Percentiles rank a stretch among this genome's conserved stretches.
Evolutionary conservation across 2,797 vertebrate species (phyloP).

Genomic region (Premnoplex brunnescens): DNA sequence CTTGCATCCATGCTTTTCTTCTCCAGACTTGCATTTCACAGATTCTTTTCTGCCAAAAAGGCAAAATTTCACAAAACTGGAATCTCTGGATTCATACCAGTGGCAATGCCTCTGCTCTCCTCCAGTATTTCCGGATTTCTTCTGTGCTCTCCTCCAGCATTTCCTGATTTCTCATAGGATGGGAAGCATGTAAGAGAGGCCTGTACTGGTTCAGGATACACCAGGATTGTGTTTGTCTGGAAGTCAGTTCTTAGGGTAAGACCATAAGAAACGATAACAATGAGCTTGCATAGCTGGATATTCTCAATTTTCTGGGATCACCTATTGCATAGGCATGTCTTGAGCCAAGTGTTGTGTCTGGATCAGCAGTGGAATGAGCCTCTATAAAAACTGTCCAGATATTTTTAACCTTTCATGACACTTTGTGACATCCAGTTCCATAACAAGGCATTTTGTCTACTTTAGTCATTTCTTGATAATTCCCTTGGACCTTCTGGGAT

Average conservation of each 20-base stretch:
- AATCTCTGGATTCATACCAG: not conserved
- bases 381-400: not conserved
- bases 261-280: not conserved
- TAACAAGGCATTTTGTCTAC: not conserved
- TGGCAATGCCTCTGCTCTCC: not conserved
- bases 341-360: not conserved
- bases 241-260: not conserved
- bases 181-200: not conserved
- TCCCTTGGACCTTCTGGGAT: not conserved
- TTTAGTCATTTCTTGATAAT: not conserved
- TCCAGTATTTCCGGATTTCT: not conserved
- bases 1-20: not conserved
- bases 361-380: not conserved
- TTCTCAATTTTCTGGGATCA: not conserved
- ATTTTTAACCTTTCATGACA: not conserved
- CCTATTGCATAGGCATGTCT: not conserved
- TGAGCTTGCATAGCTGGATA: not conserved
- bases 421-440: not conserved
- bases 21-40: not conserved
- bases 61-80: not conserved
- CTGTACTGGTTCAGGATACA: not conserved
- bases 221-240: not conserved
- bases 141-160: not conserved
- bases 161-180: not conserved
- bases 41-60: not conserved